Conservation (phyloP, 2,888 invertebrate species). For the Campoplex nolae region DNA sequence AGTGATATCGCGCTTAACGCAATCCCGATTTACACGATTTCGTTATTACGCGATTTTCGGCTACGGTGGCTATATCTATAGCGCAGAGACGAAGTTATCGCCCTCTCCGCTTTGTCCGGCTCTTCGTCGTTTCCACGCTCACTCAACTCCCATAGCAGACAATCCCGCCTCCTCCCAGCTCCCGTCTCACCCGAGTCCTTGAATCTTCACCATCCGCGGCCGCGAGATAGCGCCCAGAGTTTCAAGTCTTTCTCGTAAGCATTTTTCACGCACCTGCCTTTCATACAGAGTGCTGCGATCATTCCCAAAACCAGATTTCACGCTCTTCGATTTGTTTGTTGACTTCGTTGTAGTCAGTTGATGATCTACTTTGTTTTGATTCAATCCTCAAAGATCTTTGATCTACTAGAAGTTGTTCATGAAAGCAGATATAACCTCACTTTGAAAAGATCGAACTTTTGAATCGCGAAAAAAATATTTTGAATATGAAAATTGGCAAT, state of each 20-base stretch:
- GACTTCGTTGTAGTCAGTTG: background rate
- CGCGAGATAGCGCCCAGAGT: background rate
- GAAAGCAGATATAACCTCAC: background rate
- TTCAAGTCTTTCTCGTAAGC: background rate
- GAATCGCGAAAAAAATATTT: too few relatives aligned
- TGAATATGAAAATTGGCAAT: too few relatives aligned
- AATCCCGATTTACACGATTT: background rate
- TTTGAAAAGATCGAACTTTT: background rate
- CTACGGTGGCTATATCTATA: background rate
- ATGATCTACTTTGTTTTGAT: background rate
- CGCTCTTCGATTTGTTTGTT: background rate
- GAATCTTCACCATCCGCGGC: background rate
- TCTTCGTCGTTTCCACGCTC: background rate
- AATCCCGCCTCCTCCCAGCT: background rate
- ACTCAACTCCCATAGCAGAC: background rate
- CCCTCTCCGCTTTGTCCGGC: background rate
- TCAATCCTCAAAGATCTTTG: too few relatives aligned
- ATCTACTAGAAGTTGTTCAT: too few relatives aligned
- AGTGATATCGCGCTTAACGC: background rate
- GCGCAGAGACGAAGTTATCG: background rate
- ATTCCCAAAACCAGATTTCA: background rate
- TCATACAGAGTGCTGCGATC: background rate
- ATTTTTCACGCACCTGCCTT: background rate
- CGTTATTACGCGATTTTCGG: conserved; percentile 8
- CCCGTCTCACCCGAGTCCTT: background rate